phyloP scores from a whole-genome alignment of 2,888 invertebrate genomes.

The Athalia cordata region DNA sequence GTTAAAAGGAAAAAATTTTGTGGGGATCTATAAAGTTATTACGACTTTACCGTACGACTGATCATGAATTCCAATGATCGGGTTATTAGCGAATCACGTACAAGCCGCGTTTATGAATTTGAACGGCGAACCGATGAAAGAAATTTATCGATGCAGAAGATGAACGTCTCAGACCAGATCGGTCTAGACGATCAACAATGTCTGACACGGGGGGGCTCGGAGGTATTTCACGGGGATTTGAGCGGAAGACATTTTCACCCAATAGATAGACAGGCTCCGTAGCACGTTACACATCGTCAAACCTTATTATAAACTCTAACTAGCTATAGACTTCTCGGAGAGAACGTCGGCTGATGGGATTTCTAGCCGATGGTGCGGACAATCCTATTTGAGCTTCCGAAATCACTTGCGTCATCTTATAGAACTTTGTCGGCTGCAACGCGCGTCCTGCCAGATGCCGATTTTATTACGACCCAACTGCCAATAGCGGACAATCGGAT shows the following conservation, averaged over 20 bases:
- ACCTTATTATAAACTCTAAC: slow-evolving; percentile 74
- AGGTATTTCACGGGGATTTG: slow-evolving; percentile 73
- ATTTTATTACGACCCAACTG: neutral
- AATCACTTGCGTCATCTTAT: slow-evolving; percentile 65
- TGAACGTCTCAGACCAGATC: slow-evolving; percentile 54
- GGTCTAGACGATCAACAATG: slow-evolving; percentile 60
- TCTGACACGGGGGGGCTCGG: slow-evolving; percentile 53
- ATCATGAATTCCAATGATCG: neutral
- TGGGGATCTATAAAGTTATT: too few species aligned
- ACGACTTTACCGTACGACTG: too few species aligned
- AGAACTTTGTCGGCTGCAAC: slow-evolving; percentile 28
- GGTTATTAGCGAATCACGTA: slow-evolving; percentile 1
- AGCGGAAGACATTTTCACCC: slow-evolving; percentile 73
- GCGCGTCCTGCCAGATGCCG: slow-evolving; percentile 31
- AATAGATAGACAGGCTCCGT: slow-evolving; percentile 72
- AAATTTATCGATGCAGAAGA: slow-evolving; percentile 46
- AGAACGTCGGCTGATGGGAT: slow-evolving; percentile 73
- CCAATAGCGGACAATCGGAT: neutral
- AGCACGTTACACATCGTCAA: slow-evolving; percentile 68
- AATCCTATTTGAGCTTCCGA: slow-evolving; percentile 69
- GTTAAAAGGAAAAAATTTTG: too few species aligned
- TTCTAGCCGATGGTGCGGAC: slow-evolving; percentile 73
- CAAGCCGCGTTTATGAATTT: slow-evolving; percentile 30
- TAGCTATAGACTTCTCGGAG: slow-evolving; percentile 63
- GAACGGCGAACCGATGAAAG: slow-evolving; percentile 33